Evolutionary conservation across 2,888 invertebrate genomes (phyloP).

Genomic region (Pecten maximus): DNA sequence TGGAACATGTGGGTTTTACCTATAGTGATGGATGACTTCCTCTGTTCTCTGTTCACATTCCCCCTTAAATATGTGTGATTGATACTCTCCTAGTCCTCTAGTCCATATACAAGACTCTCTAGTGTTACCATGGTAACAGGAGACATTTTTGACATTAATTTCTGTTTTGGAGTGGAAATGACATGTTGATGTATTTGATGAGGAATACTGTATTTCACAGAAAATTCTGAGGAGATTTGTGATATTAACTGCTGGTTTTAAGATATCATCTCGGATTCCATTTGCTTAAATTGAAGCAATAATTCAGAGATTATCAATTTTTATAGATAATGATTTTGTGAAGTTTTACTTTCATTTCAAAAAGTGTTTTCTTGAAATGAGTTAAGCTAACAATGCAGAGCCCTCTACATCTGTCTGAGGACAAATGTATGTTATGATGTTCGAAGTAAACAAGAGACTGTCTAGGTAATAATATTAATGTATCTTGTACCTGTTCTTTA

Average conservation of each 20-base stretch:
- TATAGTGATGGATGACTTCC: not conserved
- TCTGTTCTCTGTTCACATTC: not conserved
- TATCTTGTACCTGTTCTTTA: not conserved
- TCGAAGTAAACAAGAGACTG: not conserved
- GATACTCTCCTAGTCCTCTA: not conserved
- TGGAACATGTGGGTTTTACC: conserved; percentile 15
- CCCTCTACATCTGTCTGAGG: not conserved
- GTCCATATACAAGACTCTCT: not conserved
- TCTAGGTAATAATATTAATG: not conserved
- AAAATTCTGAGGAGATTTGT: not conserved
- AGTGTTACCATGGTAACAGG: not conserved
- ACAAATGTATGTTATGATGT: not conserved
- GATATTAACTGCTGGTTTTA: too few species aligned
- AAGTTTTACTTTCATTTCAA: too few species aligned
- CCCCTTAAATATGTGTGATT: not conserved
- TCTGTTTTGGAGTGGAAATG: not conserved
- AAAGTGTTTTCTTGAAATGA: not conserved
- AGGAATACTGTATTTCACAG: not conserved
- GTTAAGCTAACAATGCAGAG: not conserved
- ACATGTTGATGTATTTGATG: not conserved
- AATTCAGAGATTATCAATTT: not conserved
- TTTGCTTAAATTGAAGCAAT: not conserved
- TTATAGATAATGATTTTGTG: not conserved
- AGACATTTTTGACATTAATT: not conserved
- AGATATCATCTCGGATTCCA: too few species aligned